These are phyloP conservation scores for Musca vetustissima DNA, from an alignment of 1,140 invertebrate species.

Conservation along the genomic window DNA sequence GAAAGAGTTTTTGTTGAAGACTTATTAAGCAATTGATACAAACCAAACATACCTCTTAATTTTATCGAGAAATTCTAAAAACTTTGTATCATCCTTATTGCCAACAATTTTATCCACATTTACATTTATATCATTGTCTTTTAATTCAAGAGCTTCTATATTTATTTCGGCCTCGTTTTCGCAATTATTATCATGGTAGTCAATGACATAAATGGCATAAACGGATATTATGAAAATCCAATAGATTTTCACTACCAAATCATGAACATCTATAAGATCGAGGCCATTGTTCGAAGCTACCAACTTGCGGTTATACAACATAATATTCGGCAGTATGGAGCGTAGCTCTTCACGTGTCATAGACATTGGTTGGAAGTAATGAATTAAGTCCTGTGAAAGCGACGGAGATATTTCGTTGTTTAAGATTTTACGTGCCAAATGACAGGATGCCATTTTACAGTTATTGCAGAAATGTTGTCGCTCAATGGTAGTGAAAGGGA, in stretches of 20 bases:
- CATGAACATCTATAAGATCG: constrained; percentile 46
- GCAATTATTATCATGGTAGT: constrained; percentile 37
- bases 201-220: constrained; percentile 52
- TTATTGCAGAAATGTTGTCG: constrained; percentile 48
- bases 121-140: constrained; percentile 44
- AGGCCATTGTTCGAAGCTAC: constrained; percentile 46
- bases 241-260: constrained; percentile 53
- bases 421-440: constrained; percentile 48
- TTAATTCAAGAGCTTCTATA: constrained; percentile 42
- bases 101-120: constrained; percentile 42
- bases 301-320: constrained; percentile 52
- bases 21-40: too few species aligned
- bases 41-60: constrained; percentile 44
- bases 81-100: constrained; percentile 47
- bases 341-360: constrained; percentile 48
- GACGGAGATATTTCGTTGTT: constrained; percentile 48
- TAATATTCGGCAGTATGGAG: constrained; percentile 47
- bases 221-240: constrained; percentile 53
- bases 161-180: constrained; percentile 30
- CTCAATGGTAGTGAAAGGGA: constrained; percentile 43
- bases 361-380: constrained; percentile 49
- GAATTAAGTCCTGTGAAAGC: constrained; percentile 45
- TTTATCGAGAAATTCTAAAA: constrained; percentile 48
- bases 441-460: constrained; percentile 46
- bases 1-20: neutral